Conservation (phyloP, 2,113 vertebrate species). For the Actenoides lindsayi region DNA sequence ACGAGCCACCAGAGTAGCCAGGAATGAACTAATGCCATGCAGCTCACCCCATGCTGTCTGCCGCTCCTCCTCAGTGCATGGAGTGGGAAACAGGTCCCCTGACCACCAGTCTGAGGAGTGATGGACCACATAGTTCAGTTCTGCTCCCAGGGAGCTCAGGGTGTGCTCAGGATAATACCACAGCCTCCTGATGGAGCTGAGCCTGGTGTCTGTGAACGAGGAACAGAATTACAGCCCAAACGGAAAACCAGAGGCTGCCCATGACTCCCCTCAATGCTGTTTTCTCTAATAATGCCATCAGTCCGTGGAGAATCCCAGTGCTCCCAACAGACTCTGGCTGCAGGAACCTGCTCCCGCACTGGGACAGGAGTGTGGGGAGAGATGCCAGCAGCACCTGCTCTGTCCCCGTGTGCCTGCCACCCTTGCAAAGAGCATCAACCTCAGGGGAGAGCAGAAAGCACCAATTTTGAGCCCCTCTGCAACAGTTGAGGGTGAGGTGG, state of each 20-base stretch:
- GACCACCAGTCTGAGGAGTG: rapidly evolving
- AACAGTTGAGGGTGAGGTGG: background rate
- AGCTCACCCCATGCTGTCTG: background rate
- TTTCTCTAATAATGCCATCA: rapidly evolving
- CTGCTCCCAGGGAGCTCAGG: background rate
- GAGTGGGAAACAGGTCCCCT: background rate
- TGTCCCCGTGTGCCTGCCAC: rapidly evolving
- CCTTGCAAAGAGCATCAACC: background rate
- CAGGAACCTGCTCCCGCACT: background rate
- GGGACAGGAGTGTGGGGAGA: background rate
- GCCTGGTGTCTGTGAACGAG: background rate
- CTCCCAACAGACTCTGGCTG: background rate
- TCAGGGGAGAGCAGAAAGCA: no score
- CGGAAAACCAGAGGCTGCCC: background rate
- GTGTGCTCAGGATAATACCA: rapidly evolving
- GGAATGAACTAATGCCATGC: rapidly evolving
- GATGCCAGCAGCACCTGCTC: background rate
- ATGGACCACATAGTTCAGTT: rapidly evolving
- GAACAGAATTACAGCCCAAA: background rate
- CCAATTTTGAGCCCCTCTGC: no score
- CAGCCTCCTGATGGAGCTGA: background rate
- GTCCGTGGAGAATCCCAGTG: rapidly evolving
- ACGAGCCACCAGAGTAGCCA: background rate
- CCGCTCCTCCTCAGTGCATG: rapidly evolving
- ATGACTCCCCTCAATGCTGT: background rate